Evolutionary conservation across 1,140 invertebrate species (phyloP), one percentile per base, ranked within the genome.

Genomic region (Patella vulgata): DNA sequence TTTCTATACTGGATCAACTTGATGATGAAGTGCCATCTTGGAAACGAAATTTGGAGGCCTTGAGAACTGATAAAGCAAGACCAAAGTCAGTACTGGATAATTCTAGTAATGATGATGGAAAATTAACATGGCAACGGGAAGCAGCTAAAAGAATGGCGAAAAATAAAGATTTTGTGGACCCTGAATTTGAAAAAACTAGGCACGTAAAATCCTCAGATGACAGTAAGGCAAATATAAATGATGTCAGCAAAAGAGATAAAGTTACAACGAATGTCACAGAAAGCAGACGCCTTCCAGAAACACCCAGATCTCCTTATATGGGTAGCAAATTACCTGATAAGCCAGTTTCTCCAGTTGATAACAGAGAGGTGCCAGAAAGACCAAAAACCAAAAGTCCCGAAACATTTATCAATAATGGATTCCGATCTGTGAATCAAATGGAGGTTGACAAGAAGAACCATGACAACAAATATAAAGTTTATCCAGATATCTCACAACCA

Each of bases 41-140:
- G 73, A 71, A 70, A 48, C 59, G 55, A 46, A 56, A 63, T 14
- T 23, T 66, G 27, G 68, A 68, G 47, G 52, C 61, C 50, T 43
- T 52, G 31, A 66, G 63, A 27, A 54, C 59, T 47, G 48, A 57
- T 36, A 62, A 58, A 33, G 47, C 54, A 36, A 8, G 6, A 8
- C 6, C 33, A 5, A 36, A 5, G 6, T 36, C 33, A 8, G 33
- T 36, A 36, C 6, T 8, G 14, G 33, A 36, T 36, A 36, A 51
- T 39, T 19, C 33, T 61, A 5, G 6, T 5, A 36, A 36, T 14
- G 33, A 36, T 36, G 5, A 8, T 36, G 33, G 33, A 47, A 70
- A 65, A 23, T 62, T 69, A 39, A 60, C 63, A 28, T 79, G 77
- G 77, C 75, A 80, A 46, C 52, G 67, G 33, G 78, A 76, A 25